These are phyloP conservation scores for Metellina segmentata DNA, from an alignment of 2,888 invertebrate genomes.

Conservation along the genomic window DNA sequence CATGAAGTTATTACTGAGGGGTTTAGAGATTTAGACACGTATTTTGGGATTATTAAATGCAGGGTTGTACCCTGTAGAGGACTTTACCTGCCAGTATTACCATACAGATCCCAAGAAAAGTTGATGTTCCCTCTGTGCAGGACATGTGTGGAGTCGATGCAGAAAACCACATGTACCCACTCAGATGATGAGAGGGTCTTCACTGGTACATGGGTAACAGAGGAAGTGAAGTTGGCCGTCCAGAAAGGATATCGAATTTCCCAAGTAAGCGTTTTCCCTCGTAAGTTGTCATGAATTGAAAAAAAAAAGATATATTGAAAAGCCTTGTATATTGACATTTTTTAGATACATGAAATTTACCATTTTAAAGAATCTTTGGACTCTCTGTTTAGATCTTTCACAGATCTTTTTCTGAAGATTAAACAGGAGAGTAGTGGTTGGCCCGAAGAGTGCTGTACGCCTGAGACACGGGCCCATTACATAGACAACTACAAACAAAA, in stretches of 20 bases:
- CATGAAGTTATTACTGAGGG: background rate
- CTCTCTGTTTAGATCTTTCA: conserved; percentile 14
- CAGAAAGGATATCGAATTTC: background rate
- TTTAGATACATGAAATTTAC: conserved; percentile 40
- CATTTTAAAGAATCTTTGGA: background rate
- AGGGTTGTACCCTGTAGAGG: background rate
- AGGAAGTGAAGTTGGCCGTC: conserved; percentile 18
- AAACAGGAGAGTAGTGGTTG: conserved; percentile 49
- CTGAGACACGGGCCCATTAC: background rate
- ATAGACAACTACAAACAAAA: too few relatives aligned
- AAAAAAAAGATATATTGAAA: background rate
- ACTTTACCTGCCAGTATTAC: too few relatives aligned
- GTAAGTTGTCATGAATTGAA: background rate
- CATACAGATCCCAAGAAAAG: too few relatives aligned
- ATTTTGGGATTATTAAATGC: background rate
- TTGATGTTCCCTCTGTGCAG: too few relatives aligned
- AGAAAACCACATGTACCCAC: background rate
- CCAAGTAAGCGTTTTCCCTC: background rate
- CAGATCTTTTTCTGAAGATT: conserved; percentile 35
- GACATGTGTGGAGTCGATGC: background rate
- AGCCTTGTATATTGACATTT: too few relatives aligned
- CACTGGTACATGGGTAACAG: conserved; percentile 1
- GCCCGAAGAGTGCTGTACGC: background rate
- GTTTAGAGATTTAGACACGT: background rate
- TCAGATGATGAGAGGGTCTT: background rate